Percentiles rank a stretch among this genome's conserved stretches.
Evolutionary conservation across 1,140 invertebrate species (phyloP).

Genomic region (Formica exsecta): DNA sequence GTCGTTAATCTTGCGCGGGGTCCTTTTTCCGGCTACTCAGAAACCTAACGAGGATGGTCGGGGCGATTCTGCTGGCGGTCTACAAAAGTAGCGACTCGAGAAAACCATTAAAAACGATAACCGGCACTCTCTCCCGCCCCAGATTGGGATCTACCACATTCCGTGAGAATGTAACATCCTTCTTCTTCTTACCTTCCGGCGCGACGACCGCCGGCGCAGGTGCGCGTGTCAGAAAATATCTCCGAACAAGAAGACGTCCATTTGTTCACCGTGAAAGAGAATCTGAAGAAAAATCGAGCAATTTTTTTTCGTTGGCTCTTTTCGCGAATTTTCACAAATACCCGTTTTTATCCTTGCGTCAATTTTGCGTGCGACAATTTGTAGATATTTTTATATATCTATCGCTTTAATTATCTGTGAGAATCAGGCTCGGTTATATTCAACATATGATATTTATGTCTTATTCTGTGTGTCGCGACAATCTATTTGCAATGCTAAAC

Average conservation of each 20-base stretch:
- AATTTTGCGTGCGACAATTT: neutral
- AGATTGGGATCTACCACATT: slow-evolving; percentile 70
- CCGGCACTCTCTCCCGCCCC: slow-evolving; percentile 26
- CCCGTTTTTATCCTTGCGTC: neutral
- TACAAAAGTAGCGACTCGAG: slow-evolving; percentile 33
- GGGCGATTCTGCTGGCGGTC: slow-evolving; percentile 51
- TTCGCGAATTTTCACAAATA: neutral
- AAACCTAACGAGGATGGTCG: slow-evolving; percentile 46
- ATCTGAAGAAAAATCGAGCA: neutral
- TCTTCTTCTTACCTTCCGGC: slow-evolving; percentile 2
- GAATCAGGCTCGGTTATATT: neutral
- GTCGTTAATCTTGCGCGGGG: slow-evolving; percentile 72
- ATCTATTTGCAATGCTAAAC: slow-evolving; percentile 23
- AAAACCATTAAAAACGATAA: slow-evolving; percentile 76
- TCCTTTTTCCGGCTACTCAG: slow-evolving; percentile 26
- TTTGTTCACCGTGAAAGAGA: neutral
- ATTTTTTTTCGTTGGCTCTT: neutral
- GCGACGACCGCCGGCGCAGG: neutral
- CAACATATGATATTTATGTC: neutral
- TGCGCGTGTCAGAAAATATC: neutral
- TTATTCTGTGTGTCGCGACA: slow-evolving; percentile 10
- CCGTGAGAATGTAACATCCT: slow-evolving; percentile 54
- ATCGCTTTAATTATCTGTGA: neutral
- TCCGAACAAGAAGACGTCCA: neutral
- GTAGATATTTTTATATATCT: neutral